These are phyloP conservation scores for Todiramphus saurophagus DNA, from an alignment of 2,113 vertebrate genomes.

Conservation along the genomic window DNA sequence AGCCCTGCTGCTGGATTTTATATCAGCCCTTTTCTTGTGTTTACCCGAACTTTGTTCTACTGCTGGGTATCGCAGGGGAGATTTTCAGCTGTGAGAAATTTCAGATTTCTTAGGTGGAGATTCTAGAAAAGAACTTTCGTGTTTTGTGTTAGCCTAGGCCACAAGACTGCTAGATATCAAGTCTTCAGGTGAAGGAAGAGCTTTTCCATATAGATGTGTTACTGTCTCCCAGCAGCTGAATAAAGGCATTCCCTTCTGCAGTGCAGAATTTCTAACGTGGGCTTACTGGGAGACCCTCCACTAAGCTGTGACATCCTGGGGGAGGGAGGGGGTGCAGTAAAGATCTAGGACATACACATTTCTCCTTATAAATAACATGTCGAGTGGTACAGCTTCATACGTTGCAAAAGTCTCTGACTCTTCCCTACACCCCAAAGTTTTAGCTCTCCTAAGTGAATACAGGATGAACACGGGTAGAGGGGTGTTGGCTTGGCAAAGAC, in stretches of 20 bases:
- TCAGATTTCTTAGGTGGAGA: background rate
- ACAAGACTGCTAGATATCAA: background rate
- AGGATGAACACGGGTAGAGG: background rate
- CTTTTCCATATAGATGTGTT: background rate
- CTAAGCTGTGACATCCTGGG: background rate
- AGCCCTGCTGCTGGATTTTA: background rate
- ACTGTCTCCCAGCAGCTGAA: background rate
- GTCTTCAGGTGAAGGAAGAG: background rate
- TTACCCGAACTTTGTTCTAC: background rate
- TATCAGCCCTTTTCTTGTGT: background rate
- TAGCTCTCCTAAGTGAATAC: background rate
- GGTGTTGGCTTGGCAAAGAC: background rate
- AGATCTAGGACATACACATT: background rate
- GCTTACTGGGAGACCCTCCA: background rate
- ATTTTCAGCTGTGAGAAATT: background rate
- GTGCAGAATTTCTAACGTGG: background rate
- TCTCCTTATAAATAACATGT: background rate
- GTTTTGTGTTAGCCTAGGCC: background rate
- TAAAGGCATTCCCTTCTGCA: background rate
- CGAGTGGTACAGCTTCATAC: background rate
- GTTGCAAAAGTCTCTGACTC: background rate
- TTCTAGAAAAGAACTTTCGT: background rate
- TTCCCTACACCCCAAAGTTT: background rate
- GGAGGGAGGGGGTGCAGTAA: background rate
- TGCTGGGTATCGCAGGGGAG: background rate